Evolutionary conservation across 2,113 vertebrate species (phyloP).

Genomic region (Orthochromis indermauri): DNA sequence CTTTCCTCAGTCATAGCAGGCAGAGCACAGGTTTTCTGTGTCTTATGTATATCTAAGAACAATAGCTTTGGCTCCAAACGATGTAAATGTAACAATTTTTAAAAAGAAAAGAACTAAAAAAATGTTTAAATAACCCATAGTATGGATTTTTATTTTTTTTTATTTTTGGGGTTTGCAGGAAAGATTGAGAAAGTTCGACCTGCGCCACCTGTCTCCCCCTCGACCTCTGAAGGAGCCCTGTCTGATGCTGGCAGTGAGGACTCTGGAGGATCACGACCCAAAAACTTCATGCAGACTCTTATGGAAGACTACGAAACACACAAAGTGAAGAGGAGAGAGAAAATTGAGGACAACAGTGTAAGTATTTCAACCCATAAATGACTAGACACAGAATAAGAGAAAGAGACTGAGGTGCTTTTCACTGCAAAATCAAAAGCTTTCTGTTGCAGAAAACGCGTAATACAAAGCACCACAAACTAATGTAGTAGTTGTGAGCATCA

Average conservation of each 20-base stretch:
- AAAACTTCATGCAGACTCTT: slow-evolving; percentile 96
- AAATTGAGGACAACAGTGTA: slow-evolving; percentile 90
- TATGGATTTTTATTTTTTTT: fast-evolving
- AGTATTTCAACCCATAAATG: slow-evolving; percentile 58
- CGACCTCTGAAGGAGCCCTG: slow-evolving; percentile 78
- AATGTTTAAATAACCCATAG: not conserved
- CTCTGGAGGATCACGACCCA: slow-evolving; percentile 79
- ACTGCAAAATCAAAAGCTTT: not conserved
- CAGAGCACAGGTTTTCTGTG: not conserved
- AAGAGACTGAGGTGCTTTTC: not conserved
- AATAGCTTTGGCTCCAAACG: not conserved
- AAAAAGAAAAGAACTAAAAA: not conserved
- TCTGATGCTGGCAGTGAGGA: slow-evolving; percentile 79
- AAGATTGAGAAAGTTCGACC: slow-evolving; percentile 92
- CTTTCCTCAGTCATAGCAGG: not conserved
- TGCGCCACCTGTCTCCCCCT: slow-evolving; percentile 79
- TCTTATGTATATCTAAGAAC: not conserved
- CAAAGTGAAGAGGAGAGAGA: slow-evolving; percentile 92
- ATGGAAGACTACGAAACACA: slow-evolving; percentile 96
- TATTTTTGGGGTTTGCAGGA: slow-evolving; percentile 66
- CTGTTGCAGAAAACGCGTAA: not conserved
- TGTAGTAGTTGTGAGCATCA: not conserved
- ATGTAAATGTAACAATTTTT: not conserved
- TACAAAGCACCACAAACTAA: not conserved
- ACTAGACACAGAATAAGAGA: not conserved